Conservation (phyloP, 2,113 vertebrate genomes). For the Peromyscus polionotus region DNA sequence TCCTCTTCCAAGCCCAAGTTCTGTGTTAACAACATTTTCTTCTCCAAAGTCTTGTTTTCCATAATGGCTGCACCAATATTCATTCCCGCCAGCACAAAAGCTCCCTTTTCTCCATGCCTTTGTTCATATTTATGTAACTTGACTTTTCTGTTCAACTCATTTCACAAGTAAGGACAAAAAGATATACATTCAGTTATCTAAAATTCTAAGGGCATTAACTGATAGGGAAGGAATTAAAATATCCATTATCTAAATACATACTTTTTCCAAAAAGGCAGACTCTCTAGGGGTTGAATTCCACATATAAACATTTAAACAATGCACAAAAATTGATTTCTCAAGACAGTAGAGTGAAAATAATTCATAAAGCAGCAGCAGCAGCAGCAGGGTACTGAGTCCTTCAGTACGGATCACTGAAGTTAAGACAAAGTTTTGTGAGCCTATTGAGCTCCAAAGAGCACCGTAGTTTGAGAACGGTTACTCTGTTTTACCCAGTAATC, state of each 20-base stretch:
- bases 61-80: background rate
- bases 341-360: background rate
- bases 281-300: background rate
- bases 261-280: background rate
- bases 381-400: background rate
- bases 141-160: background rate
- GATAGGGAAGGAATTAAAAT: constrained; percentile 25
- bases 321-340: background rate
- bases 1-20: background rate
- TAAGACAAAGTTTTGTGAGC: background rate
- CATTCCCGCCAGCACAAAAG: background rate
- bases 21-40: background rate
- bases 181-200: background rate
- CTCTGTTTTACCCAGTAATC: constrained; percentile 10
- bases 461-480: background rate
- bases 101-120: background rate
- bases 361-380: background rate
- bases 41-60: background rate
- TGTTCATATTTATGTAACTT: background rate
- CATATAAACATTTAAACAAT: background rate
- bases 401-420: background rate
- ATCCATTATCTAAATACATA: background rate
- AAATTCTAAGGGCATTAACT: background rate
- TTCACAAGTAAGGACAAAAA: constrained; percentile 46
- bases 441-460: constrained; percentile 3